phyloP scores from a whole-genome alignment of 2,797 vertebrate genomes.

The Mus minutoides region DNA sequence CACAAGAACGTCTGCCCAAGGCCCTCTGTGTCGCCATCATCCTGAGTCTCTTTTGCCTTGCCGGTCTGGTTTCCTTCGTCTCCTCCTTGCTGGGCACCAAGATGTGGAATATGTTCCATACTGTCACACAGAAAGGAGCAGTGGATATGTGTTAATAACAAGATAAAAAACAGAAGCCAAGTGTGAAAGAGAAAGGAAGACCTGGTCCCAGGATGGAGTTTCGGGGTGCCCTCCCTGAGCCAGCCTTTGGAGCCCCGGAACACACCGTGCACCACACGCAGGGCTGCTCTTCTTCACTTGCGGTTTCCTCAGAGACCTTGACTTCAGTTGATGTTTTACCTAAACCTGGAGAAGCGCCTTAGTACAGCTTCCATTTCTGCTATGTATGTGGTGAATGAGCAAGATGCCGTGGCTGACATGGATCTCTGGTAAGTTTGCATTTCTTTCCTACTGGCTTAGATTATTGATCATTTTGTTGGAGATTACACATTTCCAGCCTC shows the following conservation, averaged over 20 bases:
- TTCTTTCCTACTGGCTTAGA: slow-evolving; percentile 16
- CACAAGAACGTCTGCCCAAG: not conserved
- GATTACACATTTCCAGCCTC: not conserved
- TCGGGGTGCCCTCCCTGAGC: not conserved
- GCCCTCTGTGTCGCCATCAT: not conserved
- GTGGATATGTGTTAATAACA: not conserved
- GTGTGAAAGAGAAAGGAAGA: not conserved
- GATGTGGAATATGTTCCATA: not conserved
- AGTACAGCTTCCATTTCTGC: not conserved
- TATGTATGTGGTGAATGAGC: not conserved
- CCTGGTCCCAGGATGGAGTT: not conserved
- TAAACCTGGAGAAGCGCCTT: not conserved
- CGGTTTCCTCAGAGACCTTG: too few relatives aligned
- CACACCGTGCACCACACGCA: too few relatives aligned
- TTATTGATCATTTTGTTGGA: not conserved
- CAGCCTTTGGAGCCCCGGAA: not conserved
- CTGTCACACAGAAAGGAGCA: not conserved
- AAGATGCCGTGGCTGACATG: not conserved
- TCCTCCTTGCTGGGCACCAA: not conserved
- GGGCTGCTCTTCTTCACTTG: too few relatives aligned
- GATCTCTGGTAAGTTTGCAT: not conserved
- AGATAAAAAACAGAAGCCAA: not conserved
- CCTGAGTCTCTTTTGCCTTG: not conserved
- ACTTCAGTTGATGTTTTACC: not conserved
- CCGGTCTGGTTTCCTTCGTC: not conserved